Evolutionary conservation across 2,113 vertebrate species (phyloP).

Genomic region (Barnardius zonarius): DNA sequence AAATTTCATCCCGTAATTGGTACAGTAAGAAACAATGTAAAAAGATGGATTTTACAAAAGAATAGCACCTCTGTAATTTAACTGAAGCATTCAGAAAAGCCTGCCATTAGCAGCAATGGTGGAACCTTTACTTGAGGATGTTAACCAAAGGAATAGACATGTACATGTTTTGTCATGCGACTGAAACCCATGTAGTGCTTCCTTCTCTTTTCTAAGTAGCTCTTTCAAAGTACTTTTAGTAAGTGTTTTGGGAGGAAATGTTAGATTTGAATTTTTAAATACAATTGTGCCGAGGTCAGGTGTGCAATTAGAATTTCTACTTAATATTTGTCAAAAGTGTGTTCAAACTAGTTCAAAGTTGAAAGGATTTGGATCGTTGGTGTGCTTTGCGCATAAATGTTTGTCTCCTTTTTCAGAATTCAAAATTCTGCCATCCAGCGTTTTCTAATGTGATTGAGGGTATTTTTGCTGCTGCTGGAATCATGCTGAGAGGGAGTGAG

Average conservation of each 20-base stretch:
- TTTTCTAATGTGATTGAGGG: not conserved
- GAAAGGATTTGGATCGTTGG: not conserved
- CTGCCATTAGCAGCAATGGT: not conserved
- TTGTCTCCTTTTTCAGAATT: not conserved
- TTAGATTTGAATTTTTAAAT: not conserved
- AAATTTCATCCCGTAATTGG: not conserved
- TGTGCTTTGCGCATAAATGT: not conserved
- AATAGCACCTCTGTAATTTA: not conserved
- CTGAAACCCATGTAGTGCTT: not conserved
- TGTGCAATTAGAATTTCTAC: not conserved
- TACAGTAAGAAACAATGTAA: slow-evolving; percentile 29
- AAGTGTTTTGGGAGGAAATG: not conserved
- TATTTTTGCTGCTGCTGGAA: not conserved
- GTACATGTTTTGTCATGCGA: not conserved
- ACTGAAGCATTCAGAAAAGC: not conserved
- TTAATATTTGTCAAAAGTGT: not conserved
- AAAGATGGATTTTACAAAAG: not conserved
- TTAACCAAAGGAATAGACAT: not conserved
- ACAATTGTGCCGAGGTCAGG: not conserved
- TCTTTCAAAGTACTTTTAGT: not conserved
- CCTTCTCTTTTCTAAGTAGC: not conserved
- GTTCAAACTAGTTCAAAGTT: not conserved
- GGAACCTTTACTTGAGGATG: not conserved
- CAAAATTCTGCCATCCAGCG: not conserved
- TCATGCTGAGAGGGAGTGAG: not conserved